Percentiles rank a stretch among this genome's conserved stretches.
Evolutionary conservation across 2,888 invertebrate genomes (phyloP).

Genomic region (Lasioglossum morio): DNA sequence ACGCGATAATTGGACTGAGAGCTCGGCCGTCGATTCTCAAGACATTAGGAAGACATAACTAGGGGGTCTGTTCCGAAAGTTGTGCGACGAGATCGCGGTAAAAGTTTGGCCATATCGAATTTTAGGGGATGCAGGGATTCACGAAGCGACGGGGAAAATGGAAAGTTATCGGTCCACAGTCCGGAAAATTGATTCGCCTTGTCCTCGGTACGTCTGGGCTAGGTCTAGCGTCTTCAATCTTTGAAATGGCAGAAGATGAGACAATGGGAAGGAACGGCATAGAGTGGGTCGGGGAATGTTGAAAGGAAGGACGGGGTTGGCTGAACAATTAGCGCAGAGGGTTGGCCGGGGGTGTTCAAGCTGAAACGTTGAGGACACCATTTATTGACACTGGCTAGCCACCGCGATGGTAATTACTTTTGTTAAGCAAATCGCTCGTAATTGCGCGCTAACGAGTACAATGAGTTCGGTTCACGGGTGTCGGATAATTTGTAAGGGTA

Average conservation of each 20-base stretch:
- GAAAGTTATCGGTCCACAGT: neutral
- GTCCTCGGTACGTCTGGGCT: neutral
- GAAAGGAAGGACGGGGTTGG: neutral
- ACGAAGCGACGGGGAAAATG: neutral
- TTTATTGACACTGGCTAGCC: constrained; percentile 39
- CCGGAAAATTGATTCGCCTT: constrained; percentile 17
- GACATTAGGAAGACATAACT: neutral
- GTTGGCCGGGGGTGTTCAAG: neutral
- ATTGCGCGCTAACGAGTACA: constrained; percentile 54
- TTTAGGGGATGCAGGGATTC: neutral
- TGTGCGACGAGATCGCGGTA: neutral
- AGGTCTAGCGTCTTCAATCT: constrained; percentile 9
- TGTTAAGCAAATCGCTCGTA: constrained; percentile 59
- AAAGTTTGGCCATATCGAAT: neutral
- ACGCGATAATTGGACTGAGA: neutral
- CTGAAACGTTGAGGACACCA: constrained; percentile 21
- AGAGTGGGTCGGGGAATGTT: neutral
- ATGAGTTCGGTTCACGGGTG: constrained; percentile 23
- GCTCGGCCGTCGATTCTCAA: neutral
- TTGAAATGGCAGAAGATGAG: neutral
- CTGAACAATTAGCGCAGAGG: constrained; percentile 6
- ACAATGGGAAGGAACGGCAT: neutral
- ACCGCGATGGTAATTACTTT: constrained; percentile 62
- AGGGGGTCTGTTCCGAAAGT: neutral
- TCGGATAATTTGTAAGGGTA: constrained; percentile 9